Evolutionary conservation across 2,888 invertebrate genomes (phyloP), one percentile per base, ranked within the genome.

Genomic region (Polietes domitor): DNA sequence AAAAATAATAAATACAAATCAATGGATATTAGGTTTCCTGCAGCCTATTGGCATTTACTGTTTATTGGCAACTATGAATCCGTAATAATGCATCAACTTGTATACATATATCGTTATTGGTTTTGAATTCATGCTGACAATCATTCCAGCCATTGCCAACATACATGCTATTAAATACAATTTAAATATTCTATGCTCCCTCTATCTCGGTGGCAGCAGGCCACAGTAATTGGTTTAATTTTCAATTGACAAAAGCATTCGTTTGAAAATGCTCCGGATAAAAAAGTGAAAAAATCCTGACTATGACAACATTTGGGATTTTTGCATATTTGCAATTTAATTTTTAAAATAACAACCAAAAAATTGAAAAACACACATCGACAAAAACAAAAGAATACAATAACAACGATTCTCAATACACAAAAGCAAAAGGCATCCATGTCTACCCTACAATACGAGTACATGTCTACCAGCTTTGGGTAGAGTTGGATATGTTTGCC

Each of bases 251-350:
- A 77, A 77, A 73, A 77, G 70, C 41, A 68, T 74, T 70, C 58
- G 74, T 70, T 37, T 70, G 10, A 15, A 12, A 74, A 73, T 70
- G 26, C 1, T 19, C 63, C 12, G 58, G 26, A 26, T 28, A 53
- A 47, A 37, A 19, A 65, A 63, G 15, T 15, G 2, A 32, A 32
- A 65, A 65, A 37, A 28, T 74, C 28, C 41, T 24, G 50, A 53
- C 68, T 82, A 74, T 77, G 58, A 65, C 73, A 82, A 74, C 41
- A 82, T 82, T 70, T 70, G 73, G 73, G 68, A 55, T 73, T 68
- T 77, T 82, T 77, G 77, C 73, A 81, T 82, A 82, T 77, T 70
- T 73, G 81, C 81, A 82, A 73, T 82, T 82, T 77, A 73, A 77
- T 82, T 77, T 77, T 50, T 26, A 55, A 65, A 81, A 72, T 58